Evolutionary conservation across 2,888 invertebrate genomes (phyloP), one percentile per base, ranked within the genome.

Genomic region (Leuctra nigra): DNA sequence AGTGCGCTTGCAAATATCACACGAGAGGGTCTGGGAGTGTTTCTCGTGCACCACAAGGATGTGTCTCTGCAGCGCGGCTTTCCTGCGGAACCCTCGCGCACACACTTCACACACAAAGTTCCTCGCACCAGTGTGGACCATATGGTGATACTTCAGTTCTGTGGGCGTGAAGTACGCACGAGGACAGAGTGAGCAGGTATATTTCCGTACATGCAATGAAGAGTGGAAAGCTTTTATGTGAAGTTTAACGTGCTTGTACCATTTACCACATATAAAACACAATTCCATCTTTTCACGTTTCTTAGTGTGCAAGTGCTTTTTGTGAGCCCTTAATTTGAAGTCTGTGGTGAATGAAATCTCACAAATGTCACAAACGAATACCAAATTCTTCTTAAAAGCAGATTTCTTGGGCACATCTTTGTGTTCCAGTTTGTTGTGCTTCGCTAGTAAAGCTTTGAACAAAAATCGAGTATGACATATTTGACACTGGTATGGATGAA

Each of bases 401-500:
- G n/a, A n/a, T n/a, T n/a, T n/a, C n/a, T n/a, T n/a, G n/a, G 18
- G 41, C 11, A 16, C 18, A 11, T n/a, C 18, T n/a, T 20, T 18
- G 41, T 4, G 16, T 14, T 14, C 16, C 16, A 18, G 2, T 14
- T 18, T 6, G 11, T 29, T 14, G 20, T 41, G 41, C 18, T 29
- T 29, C 29, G 11, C 11, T 11, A 29, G 6, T 11, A 11, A 29
- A 6, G 29, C 11, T 11, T 29, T 11, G 11, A 29, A 50, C 20
- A 33, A 20, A 22, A 44, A 44, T 18, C 33, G 25, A 16, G 16
- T 41, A 16, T 54, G 39, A 20, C 41, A 41, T 11, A 16, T 41
- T 13, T 23, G 52, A 2, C 58, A 54, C 1, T 53, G 22, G 13
- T 50, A 50, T 22, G 48, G 50, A 16, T 25, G 14, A 13, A 39